phyloP scores from a whole-genome alignment of 2,888 invertebrate genomes.

The Arge pagana region DNA sequence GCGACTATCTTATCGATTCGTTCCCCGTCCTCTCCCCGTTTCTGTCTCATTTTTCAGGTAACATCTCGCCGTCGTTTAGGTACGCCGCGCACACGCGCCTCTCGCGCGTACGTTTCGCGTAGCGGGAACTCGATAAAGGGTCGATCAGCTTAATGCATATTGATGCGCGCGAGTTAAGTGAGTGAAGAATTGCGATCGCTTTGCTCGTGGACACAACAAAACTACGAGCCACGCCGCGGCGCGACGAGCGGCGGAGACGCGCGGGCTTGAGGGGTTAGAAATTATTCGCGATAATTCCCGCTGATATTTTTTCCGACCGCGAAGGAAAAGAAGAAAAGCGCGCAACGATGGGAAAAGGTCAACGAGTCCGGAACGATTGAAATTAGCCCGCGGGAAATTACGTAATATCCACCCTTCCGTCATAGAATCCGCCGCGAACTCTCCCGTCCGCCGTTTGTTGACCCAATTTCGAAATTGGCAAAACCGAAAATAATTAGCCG shows the following conservation, averaged over 20 bases:
- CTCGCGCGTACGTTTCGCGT: conserved; percentile 11
- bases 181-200: conserved; percentile 59
- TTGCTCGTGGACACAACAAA: conserved; percentile 35
- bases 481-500: conserved; percentile 54
- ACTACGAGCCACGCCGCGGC: too few species aligned
- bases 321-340: neutral
- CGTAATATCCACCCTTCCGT: neutral
- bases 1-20: neutral
- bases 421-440: too few species aligned
- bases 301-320: neutral
- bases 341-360: conserved; percentile 9
- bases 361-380: conserved; percentile 9
- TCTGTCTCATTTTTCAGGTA: conserved; percentile 17
- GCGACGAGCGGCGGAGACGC: too few species aligned
- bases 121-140: conserved; percentile 45
- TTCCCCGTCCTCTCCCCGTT: conserved; percentile 6
- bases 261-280: too few species aligned
- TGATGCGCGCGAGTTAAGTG: conserved; percentile 57
- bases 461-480: conserved; percentile 40
- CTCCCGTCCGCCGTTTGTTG: conserved; percentile 26
- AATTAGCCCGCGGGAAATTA: neutral
- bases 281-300: too few species aligned
- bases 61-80: neutral
- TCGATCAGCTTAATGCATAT: conserved; percentile 59
- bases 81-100: neutral